Evolutionary conservation across 2,888 invertebrate genomes (phyloP).

Genomic region (Caenorhabditis uteleia): DNA sequence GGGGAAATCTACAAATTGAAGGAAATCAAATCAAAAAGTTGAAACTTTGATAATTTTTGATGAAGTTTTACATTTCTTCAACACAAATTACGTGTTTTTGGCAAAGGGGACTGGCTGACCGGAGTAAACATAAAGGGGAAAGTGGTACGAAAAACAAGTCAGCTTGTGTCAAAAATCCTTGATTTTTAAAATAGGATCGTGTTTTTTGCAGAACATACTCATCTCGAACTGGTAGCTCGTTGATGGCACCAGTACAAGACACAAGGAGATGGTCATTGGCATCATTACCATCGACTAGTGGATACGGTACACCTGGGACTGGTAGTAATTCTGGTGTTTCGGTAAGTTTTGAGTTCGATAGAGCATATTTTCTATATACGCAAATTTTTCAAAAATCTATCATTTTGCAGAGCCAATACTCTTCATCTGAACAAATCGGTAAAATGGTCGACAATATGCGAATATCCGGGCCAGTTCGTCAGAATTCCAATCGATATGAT

Average conservation of each 20-base stretch:
- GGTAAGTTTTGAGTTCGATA: too few species aligned
- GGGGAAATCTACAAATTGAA: too few species aligned
- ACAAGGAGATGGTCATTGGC: conserved; percentile 67
- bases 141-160: too few species aligned
- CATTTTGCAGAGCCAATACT: conserved; percentile 92
- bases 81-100: too few species aligned
- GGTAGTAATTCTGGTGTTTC: conserved; percentile 76
- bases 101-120: too few species aligned
- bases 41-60: too few species aligned
- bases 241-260: conserved; percentile 59
- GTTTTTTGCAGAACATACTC: conserved; percentile 53
- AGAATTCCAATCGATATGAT: conserved; percentile 74
- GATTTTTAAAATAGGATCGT: too few species aligned
- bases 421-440: conserved; percentile 89
- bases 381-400: background rate
- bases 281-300: conserved; percentile 89
- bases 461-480: conserved; percentile 73
- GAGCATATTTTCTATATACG: conserved; percentile 18
- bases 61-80: too few species aligned
- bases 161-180: too few species aligned
- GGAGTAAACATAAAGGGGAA: too few species aligned
- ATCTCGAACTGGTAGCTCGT: conserved; percentile 48
- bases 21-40: too few species aligned
- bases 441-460: conserved; percentile 63
- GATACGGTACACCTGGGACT: conserved; percentile 97